Evolutionary conservation across 1,140 invertebrate species (phyloP).

Genomic region (Pseudomyrmex concolor): DNA sequence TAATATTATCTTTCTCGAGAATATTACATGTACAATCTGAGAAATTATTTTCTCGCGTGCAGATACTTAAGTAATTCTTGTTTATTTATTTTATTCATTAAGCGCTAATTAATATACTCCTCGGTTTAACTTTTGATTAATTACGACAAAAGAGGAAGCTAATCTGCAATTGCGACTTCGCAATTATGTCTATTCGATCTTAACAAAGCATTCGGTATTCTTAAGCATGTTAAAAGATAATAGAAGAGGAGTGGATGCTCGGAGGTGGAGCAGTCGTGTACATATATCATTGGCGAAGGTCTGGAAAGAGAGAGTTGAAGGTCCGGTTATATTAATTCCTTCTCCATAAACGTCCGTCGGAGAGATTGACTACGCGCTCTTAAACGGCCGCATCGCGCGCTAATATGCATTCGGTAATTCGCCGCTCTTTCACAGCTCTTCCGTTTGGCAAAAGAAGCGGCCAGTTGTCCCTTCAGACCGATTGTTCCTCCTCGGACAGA

Average conservation of each 20-base stretch:
- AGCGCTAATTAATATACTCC: background rate
- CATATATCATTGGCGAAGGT: slow-evolving; percentile 83
- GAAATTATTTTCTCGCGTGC: background rate
- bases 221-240: slow-evolving; percentile 51
- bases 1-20: background rate
- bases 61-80: background rate
- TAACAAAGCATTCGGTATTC: slow-evolving; percentile 60
- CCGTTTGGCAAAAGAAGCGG: slow-evolving; percentile 27
- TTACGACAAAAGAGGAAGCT: background rate
- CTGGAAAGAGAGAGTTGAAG: slow-evolving; percentile 77
- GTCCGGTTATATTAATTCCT: slow-evolving; percentile 84
- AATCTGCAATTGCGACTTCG: slow-evolving; percentile 61
- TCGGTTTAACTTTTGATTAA: background rate
- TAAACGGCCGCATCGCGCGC: slow-evolving; percentile 82
- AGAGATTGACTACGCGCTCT: slow-evolving; percentile 85
- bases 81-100: background rate
- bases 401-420: slow-evolving; percentile 84
- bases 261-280: slow-evolving; percentile 78
- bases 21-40: background rate
- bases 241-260: slow-evolving; percentile 47
- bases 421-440: slow-evolving; percentile 72
- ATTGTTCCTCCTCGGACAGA: slow-evolving; percentile 30
- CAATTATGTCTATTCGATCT: slow-evolving; percentile 55
- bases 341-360: slow-evolving; percentile 84
- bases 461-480: slow-evolving; percentile 35